Evolutionary conservation across 2,888 invertebrate species (phyloP), one percentile per base, ranked within the genome.

Genomic region (Trissolcus brochymenae): DNA sequence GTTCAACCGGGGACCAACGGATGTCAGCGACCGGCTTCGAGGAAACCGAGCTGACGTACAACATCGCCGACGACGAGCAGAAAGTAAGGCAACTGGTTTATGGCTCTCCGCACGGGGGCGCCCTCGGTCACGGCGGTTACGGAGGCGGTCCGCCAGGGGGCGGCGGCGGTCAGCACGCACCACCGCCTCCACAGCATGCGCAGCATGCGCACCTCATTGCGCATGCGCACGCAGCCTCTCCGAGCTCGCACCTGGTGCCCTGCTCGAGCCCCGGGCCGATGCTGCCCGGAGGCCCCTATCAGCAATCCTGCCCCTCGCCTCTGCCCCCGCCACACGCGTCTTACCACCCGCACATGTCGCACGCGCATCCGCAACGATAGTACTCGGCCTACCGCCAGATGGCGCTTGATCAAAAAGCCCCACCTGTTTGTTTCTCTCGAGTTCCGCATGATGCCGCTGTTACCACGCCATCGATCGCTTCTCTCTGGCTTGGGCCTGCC

Each of bases 11-110:
- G 80, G 98, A 98, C 91, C 98, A 98, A 90, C 93, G 98, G 84
- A 98, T 98, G 98, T 97, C 97, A 76, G 98, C 98, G 79, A 98
- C 98, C 70, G 98, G 98, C 85, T 98, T 97, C 92, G 98, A 98
- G 92, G 98, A 98, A 91, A 98, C 98, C 81, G 98, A 98, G 92
- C 94, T 98, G 87, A 97, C 97, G 87, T 98, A 98, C 93, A 96
- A 96, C 92, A 95, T 96, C 90, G 95, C 94, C 90, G 96, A 96
- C 91, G 96, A 96, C 92, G 95, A 97, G 90, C 95, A 95, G 93
- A 96, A 96, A 96, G 96, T 96, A 95, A 96, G 96, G 92, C 96
- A 96, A 94, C 94, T 96, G 94, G 95, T 95, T 92, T 96, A 96
- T 92, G 89, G 89, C 83, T 93, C 94, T 85, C 92, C 93, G 90